Percentiles rank a stretch among this genome's conserved stretches.
phyloP scores from a whole-genome alignment of 1,140 invertebrate genomes.

The Drosophila tsacasi region DNA sequence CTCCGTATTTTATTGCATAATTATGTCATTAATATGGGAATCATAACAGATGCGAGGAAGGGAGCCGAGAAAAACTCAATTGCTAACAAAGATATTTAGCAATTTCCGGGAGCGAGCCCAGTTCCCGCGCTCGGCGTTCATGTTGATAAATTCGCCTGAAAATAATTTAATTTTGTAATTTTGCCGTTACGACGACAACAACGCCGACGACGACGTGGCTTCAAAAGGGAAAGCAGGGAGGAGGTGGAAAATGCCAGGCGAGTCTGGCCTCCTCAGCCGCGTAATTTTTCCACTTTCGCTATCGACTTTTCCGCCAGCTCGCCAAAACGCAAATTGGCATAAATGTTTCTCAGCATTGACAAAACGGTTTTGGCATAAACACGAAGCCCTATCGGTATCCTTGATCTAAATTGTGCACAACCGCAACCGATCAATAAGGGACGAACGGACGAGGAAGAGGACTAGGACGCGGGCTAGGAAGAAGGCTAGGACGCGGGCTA shows the following conservation, averaged over 20 bases:
- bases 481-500: neutral
- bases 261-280: slow-evolving; percentile 63
- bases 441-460: slow-evolving; percentile 7
- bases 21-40: slow-evolving; percentile 76
- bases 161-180: slow-evolving; percentile 75
- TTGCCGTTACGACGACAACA: slow-evolving; percentile 49
- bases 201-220: neutral
- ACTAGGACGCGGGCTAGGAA: neutral
- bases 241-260: slow-evolving; percentile 5
- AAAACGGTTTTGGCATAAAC: slow-evolving; percentile 73
- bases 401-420: slow-evolving; percentile 82
- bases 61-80: slow-evolving; percentile 53
- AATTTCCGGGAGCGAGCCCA: slow-evolving; percentile 60
- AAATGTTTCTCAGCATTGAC: slow-evolving; percentile 74
- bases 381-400: slow-evolving; percentile 70
- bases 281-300: slow-evolving; percentile 78
- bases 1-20: slow-evolving; percentile 66
- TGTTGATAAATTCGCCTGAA: slow-evolving; percentile 73
- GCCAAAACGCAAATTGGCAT: slow-evolving; percentile 77
- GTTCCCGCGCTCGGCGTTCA: slow-evolving; percentile 29
- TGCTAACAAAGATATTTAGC: slow-evolving; percentile 77
- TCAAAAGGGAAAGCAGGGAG: neutral
- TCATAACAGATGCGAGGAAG: slow-evolving; percentile 46
- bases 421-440: slow-evolving; percentile 77
- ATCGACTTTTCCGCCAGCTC: slow-evolving; percentile 64